These are phyloP conservation scores for Atopsyche davidsoni DNA, from an alignment of 1,140 invertebrate species.

Conservation along the genomic window DNA sequence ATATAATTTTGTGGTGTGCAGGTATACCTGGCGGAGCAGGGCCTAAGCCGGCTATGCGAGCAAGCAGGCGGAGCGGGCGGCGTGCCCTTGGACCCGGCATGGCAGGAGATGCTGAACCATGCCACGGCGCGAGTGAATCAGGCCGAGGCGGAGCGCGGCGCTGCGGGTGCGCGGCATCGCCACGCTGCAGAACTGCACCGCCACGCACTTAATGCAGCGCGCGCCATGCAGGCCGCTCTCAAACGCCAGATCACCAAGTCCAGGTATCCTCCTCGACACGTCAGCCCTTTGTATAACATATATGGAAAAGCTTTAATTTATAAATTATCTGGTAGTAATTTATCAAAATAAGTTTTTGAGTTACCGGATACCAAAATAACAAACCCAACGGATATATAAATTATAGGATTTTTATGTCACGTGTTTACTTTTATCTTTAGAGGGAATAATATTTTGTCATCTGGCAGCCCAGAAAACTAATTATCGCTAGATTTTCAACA, in stretches of 20 bases:
- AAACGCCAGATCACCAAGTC: conserved; percentile 69
- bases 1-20: too few relatives aligned
- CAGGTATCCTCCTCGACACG: conserved; percentile 37
- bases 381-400: too few relatives aligned
- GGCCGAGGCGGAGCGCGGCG: conserved; percentile 42
- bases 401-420: too few relatives aligned
- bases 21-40: conserved; percentile 74
- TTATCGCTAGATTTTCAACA: too few relatives aligned
- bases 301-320: not conserved
- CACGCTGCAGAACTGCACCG: conserved; percentile 58
- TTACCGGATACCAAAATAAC: too few relatives aligned
- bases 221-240: conserved; percentile 57
- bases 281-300: not conserved
- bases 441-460: too few relatives aligned
- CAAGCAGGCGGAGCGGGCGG: conserved; percentile 38
- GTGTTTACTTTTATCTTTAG: too few relatives aligned
- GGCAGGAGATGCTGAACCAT: conserved; percentile 98
- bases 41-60: conserved; percentile 55
- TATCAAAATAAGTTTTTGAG: too few relatives aligned
- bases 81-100: conserved; percentile 74
- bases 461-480: too few relatives aligned
- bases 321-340: too few relatives aligned
- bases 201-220: conserved; percentile 57
- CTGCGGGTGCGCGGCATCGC: conserved; percentile 69
- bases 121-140: conserved; percentile 81